Percentiles rank a stretch among this genome's conserved stretches.
Conservation (phyloP, 2,113 vertebrate species). For the Actenoides lindsayi region DNA sequence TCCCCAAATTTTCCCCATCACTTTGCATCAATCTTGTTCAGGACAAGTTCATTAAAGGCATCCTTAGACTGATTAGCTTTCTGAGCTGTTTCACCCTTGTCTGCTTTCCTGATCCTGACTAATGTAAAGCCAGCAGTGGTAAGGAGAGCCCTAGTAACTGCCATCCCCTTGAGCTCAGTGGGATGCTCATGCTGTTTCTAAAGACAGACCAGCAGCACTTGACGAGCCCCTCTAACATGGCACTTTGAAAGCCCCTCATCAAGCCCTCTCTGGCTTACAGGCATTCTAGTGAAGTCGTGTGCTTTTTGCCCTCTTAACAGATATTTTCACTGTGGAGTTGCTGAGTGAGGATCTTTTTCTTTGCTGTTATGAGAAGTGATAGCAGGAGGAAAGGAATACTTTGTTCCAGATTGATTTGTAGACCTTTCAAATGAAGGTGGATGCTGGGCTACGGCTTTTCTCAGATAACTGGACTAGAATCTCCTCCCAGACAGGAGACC, state of each 20-base stretch:
- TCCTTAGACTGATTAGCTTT: background rate
- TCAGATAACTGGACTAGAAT: background rate
- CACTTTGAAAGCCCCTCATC: background rate
- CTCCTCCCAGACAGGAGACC: background rate
- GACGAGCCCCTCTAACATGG: background rate
- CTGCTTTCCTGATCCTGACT: background rate
- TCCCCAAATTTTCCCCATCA: background rate
- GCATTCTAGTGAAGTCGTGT: background rate
- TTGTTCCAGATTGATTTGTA: background rate
- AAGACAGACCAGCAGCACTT: background rate
- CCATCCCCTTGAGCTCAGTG: rapidly evolving
- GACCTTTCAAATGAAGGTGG: background rate
- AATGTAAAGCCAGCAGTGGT: background rate
- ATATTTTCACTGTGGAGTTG: background rate
- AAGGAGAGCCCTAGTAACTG: background rate
- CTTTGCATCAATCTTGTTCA: background rate
- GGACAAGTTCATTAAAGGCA: background rate
- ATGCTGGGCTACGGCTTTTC: background rate
- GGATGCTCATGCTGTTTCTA: background rate
- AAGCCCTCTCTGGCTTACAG: background rate
- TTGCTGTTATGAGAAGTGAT: background rate
- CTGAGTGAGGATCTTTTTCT: background rate
- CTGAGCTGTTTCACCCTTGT: background rate
- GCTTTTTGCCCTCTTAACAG: background rate
- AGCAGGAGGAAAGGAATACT: background rate